Evolutionary conservation across 2,888 invertebrate species (phyloP), one percentile per base, ranked within the genome.

Genomic region (Torymus texanus): DNA sequence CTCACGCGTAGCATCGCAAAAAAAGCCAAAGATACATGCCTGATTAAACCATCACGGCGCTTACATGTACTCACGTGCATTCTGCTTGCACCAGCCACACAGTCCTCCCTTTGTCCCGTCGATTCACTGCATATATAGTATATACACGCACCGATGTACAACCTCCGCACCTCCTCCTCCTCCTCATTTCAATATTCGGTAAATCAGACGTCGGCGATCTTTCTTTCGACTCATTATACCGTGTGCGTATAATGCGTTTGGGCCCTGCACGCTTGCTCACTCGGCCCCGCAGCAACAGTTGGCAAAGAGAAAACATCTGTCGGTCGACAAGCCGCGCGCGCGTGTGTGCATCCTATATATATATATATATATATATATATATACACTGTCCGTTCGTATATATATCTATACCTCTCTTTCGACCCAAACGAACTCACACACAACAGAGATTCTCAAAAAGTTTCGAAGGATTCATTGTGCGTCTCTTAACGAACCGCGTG

Each of bases 291-390:
- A 80, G 83, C 89, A 89, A 89, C 89, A 89, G 89, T 88, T 89
- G 88, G 88, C 86, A 86, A 85, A 84, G 85, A 87, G 85, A 85
- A 88, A 89, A 88, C 89, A 89, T 89, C 89, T 89, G 88, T 86
- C 86, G 87, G 84, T 87, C 83, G 83, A 80, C 83, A 83, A 79
- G 78, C 21, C 21, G 21, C 29, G 29, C 29, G 29, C 29, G 41
- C 41, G 41, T 8, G 41, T 8, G 41, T 41, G 41, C 41, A 41
- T 41, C 41, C 41, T 8, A 41, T 62, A n/a, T 14, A 18, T 58
- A 2, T 14, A 11, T 24, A 4, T 24, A 21, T 24, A 2, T n/a
- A 21, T 16, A 29, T 61, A 61, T 29, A 1, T 24, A 2, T 29
- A 11, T 61, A 29, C 12, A 24, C 10, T 21, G 21, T n/a, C n/a